Evolutionary conservation across 2,113 vertebrate genomes (phyloP), one percentile per base, ranked within the genome.

Genomic region (Reinhardtius hippoglossoides): DNA sequence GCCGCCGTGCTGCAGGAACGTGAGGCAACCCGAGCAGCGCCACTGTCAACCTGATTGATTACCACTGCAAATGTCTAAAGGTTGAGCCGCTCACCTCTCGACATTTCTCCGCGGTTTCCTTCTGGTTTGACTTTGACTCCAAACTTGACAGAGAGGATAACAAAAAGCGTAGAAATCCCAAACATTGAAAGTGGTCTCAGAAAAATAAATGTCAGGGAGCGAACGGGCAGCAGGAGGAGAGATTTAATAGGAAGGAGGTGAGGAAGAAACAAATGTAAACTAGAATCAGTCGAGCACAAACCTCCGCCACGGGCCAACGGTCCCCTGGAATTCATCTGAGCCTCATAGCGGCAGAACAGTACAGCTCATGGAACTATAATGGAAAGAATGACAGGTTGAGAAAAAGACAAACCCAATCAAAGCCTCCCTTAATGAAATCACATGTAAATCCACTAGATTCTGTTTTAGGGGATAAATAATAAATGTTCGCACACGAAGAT

Each of bases 61-160:
- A 88, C 83, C 71, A 70, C 82, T 58, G 89, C 61, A 88, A 92
- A 92, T 90, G 85, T 89, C 85, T 86, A 89, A 93, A 91, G 92
- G 91, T 90, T 86, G 85, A 74, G 84, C 73, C 74, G 71, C 87
- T 91, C 85, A 89, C 90, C 89, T 83, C 76, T 64, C 59, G 87
- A 80, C 90, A 90, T 91, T 92, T 90, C 56, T 48, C 89, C 35
- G n/a, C 81, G 27, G 27, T 78, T 88, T 82, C 80, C 60, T 73
- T 85, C 78, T 72, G 59, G 63, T 77, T 77, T 71, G 80, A 81
- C 77, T 87, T 68, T 76, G 70, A 85, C 81, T 88, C 35, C 46
- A 40, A 75, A 86, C 78, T 80, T 82, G 85, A 89, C 80, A 77
- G 80, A 31, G 84, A 70, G 74, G 67, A 85, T 68, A 73, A 84